Evolutionary conservation across 2,888 invertebrate species (phyloP).

Genomic region (Amiota minor): DNA sequence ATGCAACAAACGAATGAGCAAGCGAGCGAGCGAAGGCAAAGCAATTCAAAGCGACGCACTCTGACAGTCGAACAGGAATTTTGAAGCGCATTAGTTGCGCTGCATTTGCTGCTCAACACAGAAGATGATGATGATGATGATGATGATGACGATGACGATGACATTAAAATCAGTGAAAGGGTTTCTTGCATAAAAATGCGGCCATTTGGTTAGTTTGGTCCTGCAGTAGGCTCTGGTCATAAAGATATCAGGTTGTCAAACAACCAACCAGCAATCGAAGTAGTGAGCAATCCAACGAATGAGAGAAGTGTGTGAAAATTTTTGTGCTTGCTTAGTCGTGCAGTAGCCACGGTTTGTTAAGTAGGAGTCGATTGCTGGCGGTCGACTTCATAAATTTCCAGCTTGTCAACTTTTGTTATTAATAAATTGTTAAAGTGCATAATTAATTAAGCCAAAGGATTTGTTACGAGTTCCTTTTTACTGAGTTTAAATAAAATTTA

Average conservation of each 20-base stretch:
- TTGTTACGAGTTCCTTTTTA: slow-evolving; percentile 19
- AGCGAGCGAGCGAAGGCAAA: neutral
- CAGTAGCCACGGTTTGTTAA: neutral
- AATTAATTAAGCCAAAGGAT: slow-evolving; percentile 69
- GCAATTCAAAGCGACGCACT: slow-evolving; percentile 1
- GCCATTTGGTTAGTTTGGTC: neutral
- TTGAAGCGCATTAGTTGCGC: slow-evolving; percentile 68
- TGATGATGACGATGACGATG: slow-evolving; percentile 37
- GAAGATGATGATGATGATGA: slow-evolving; percentile 25
- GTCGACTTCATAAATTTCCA: slow-evolving; percentile 72
- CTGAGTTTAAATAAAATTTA: neutral
- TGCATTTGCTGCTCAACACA: slow-evolving; percentile 67
- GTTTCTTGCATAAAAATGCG: slow-evolving; percentile 11
- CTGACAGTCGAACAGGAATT: slow-evolving; percentile 54
- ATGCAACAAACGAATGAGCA: slow-evolving; percentile 21
- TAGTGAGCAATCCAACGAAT: neutral
- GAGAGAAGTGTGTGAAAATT: slow-evolving; percentile 26
- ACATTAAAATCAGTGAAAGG: slow-evolving; percentile 20
- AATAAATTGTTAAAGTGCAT: slow-evolving; percentile 74
- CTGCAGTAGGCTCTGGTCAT: slow-evolving; percentile 2
- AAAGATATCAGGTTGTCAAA: slow-evolving; percentile 20
- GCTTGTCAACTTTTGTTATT: slow-evolving; percentile 74
- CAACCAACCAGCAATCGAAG: neutral
- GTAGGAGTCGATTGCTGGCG: slow-evolving; percentile 47
- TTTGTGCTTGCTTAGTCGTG: neutral